These are phyloP conservation scores for Coronaproctus castanopsis DNA, from an alignment of 2,888 invertebrate genomes.

Conservation along the genomic window DNA sequence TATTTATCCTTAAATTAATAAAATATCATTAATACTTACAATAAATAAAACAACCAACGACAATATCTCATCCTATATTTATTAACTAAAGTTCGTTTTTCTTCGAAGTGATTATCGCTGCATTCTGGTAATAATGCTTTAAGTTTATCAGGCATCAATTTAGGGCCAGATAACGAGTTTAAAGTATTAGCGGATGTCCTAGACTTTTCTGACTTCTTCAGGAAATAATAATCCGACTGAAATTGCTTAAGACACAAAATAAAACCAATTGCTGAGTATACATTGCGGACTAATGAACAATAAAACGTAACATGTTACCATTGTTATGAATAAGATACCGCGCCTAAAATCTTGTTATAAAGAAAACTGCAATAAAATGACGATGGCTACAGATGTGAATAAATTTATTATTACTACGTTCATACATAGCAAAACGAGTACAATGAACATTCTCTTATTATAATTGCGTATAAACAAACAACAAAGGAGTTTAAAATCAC, in stretches of 20 bases:
- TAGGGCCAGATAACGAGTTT: conserved; percentile 48
- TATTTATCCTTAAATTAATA: too few species aligned
- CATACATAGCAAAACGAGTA: too few species aligned
- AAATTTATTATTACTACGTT: too few species aligned
- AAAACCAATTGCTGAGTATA: background rate
- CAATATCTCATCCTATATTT: background rate
- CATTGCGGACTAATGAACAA: too few species aligned
- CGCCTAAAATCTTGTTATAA: too few species aligned
- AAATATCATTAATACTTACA: conserved; percentile 1
- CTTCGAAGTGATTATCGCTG: background rate
- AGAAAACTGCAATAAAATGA: too few species aligned
- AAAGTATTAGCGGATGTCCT: conserved; percentile 61
- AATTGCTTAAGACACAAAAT: background rate
- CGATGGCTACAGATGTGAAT: too few species aligned
- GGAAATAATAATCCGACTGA: conserved; percentile 26
- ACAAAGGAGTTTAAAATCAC: too few species aligned
- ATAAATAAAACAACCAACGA: background rate
- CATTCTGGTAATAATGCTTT: background rate
- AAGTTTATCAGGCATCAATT: conserved; percentile 26
- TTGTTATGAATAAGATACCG: too few species aligned
- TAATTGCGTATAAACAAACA: too few species aligned
- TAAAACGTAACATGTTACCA: too few species aligned
- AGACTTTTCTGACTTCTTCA: conserved; percentile 25
- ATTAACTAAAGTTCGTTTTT: conserved; percentile 7
- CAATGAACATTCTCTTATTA: too few species aligned